Percentiles rank a stretch among this genome's conserved stretches.
phyloP scores from a whole-genome alignment of 2,888 invertebrate species.

The Philonicus albiceps region DNA sequence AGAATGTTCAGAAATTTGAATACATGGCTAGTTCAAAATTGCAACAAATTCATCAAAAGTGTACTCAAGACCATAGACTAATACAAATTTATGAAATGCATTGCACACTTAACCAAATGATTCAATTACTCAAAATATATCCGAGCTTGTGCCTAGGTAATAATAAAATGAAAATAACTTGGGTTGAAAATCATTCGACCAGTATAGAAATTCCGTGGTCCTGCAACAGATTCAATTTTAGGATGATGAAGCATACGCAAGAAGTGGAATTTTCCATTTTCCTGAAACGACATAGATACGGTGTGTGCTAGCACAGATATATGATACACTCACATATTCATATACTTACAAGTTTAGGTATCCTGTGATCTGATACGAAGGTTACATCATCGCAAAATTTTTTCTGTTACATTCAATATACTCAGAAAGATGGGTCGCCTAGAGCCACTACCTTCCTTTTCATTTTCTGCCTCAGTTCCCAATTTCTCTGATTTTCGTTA shows the following conservation, averaged over 20 bases:
- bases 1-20: neutral
- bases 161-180: conserved; percentile 21
- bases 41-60: neutral
- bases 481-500: conserved; percentile 37
- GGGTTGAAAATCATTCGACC: neutral
- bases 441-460: conserved; percentile 38
- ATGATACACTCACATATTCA: neutral
- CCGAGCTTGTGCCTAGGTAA: neutral
- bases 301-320: neutral
- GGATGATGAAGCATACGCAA: conserved; percentile 1
- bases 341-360: neutral
- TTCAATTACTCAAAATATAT: neutral
- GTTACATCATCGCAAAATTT: neutral
- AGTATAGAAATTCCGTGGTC: neutral
- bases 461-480: conserved; percentile 45
- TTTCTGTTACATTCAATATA: conserved; percentile 31
- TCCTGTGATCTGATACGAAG: neutral
- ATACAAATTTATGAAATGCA: neutral
- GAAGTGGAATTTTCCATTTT: conserved; percentile 20
- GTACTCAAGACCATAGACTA: neutral
- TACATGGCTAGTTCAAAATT: neutral
- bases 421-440: conserved; percentile 11
- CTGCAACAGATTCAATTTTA: neutral
- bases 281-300: neutral
- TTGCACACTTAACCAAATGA: conserved; percentile 1